phyloP scores from a whole-genome alignment of 1,140 invertebrate species.

The Cydia splendana region DNA sequence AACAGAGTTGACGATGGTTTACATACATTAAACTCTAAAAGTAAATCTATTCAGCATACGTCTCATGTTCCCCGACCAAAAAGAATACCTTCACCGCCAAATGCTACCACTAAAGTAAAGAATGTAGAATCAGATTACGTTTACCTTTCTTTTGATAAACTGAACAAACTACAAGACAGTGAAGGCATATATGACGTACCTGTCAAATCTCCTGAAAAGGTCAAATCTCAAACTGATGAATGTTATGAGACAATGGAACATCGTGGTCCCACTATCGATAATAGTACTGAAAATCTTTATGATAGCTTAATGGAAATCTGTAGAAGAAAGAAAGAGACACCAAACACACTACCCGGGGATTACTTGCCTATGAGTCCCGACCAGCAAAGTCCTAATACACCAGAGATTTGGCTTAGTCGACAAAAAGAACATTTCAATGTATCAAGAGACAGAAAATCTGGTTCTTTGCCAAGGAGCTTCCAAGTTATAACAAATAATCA shows the following conservation, averaged over 20 bases:
- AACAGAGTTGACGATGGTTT: constrained; percentile 53
- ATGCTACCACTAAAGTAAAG: constrained; percentile 38
- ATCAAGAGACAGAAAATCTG: constrained; percentile 83
- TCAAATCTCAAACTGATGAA: constrained; percentile 46
- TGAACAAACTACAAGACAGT: constrained; percentile 54
- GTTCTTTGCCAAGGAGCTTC: constrained; percentile 89
- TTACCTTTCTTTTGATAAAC: constrained; percentile 74
- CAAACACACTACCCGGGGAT: constrained; percentile 53
- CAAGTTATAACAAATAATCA: constrained; percentile 80
- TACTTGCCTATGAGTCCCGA: constrained; percentile 73
- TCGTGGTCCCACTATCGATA: constrained; percentile 41
- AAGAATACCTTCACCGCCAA: constrained; percentile 59
- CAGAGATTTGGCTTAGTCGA: constrained; percentile 79
- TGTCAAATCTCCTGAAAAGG: constrained; percentile 66
- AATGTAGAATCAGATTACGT: constrained; percentile 75
- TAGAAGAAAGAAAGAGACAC: constrained; percentile 60
- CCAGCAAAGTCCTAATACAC: constrained; percentile 75
- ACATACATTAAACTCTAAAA: constrained; percentile 58
- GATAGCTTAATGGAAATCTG: constrained; percentile 68
- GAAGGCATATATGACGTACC: constrained; percentile 77
- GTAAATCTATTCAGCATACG: constrained; percentile 63
- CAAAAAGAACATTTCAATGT: constrained; percentile 79
- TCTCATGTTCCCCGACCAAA: constrained; percentile 50
- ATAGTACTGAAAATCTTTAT: constrained; percentile 64
- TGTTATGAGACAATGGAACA: constrained; percentile 71